These are phyloP conservation scores for Scelioninae gen. 1 DNA, from an alignment of 2,888 invertebrate genomes.

Conservation along the genomic window DNA sequence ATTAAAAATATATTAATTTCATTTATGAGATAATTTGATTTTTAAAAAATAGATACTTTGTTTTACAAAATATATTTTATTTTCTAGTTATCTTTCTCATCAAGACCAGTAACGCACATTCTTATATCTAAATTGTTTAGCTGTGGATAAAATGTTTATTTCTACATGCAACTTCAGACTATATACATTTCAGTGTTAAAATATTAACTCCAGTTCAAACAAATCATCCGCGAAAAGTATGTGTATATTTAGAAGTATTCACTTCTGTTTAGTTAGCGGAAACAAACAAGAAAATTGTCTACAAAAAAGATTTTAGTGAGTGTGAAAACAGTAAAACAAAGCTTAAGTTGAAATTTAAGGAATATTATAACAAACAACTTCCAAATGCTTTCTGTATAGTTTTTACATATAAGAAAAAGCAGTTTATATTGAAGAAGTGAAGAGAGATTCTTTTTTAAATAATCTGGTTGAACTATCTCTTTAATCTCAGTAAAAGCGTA, in stretches of 20 bases:
- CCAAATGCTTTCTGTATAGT: not conserved
- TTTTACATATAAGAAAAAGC: not conserved
- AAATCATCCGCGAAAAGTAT: conserved; percentile 48
- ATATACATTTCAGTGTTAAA: conserved; percentile 38
- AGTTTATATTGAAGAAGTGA: not conserved
- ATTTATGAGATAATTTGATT: too few species aligned
- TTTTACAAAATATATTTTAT: too few species aligned
- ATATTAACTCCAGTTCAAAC: conserved; percentile 44
- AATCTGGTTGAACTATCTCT: not conserved
- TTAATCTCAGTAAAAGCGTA: not conserved
- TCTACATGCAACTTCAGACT: conserved; percentile 9
- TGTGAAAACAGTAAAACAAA: not conserved
- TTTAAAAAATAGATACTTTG: too few species aligned
- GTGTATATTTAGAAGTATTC: conserved; percentile 42
- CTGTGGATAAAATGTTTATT: conserved; percentile 20
- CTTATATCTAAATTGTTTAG: conserved; percentile 12
- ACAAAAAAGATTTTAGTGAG: not conserved
- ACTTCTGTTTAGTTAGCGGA: conserved; percentile 47
- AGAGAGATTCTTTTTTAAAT: not conserved
- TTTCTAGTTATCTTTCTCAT: not conserved
- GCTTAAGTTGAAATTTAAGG: conserved; percentile 1
- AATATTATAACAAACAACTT: conserved; percentile 7
- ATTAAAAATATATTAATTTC: too few species aligned
- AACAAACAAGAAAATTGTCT: conserved; percentile 26
- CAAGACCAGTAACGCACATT: not conserved